phyloP scores from a whole-genome alignment of 2,888 invertebrate species.

The Noctua comes region DNA sequence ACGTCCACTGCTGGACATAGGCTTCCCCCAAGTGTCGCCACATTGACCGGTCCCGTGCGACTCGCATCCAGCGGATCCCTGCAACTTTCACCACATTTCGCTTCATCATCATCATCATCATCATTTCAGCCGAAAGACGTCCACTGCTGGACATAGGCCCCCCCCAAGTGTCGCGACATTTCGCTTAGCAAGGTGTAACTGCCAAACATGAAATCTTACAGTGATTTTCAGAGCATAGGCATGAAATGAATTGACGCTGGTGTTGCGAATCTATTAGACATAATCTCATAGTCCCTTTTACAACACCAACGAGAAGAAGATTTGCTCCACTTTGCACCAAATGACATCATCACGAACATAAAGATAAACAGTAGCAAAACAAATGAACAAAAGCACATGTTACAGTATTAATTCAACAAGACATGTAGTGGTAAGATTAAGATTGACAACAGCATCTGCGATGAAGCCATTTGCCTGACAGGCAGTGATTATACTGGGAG shows the following conservation, averaged over 20 bases:
- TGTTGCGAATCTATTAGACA: background rate
- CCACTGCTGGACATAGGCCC: too few relatives aligned
- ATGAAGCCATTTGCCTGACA: conserved; percentile 56
- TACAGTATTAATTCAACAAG: conserved; percentile 31
- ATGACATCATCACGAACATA: background rate
- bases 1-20: too few relatives aligned
- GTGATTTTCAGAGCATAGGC: background rate
- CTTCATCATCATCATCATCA: too few relatives aligned
- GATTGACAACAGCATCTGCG: conserved; percentile 53
- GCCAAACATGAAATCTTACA: background rate
- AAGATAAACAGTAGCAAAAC: conserved; percentile 4
- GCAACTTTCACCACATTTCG: too few relatives aligned
- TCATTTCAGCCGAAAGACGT: too few relatives aligned
- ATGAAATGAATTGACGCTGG: background rate
- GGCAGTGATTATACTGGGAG: conserved; percentile 48
- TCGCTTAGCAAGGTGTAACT: background rate
- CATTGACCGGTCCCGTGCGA: too few relatives aligned
- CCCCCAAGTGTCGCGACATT: too few relatives aligned
- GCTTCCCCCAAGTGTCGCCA: too few relatives aligned
- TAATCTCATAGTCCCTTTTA: background rate
- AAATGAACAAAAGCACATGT: conserved; percentile 41
- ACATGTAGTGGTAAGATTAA: conserved; percentile 32
- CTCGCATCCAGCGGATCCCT: too few relatives aligned
- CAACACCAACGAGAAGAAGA: background rate
- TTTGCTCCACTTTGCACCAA: background rate